Conservation (phyloP, 23 tunicate species). For the Aplidium turbinatum region DNA sequence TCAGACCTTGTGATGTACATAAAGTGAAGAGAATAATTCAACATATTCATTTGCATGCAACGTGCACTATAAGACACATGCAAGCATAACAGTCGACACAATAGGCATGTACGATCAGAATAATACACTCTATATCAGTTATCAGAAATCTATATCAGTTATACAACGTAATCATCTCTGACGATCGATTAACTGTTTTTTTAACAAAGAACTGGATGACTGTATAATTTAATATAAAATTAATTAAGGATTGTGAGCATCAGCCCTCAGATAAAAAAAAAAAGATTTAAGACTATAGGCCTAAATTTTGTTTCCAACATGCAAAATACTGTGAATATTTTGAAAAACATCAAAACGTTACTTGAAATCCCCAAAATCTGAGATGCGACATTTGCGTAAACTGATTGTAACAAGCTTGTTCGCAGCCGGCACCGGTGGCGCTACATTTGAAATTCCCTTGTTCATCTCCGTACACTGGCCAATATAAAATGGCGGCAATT, state of each 20-base stretch:
- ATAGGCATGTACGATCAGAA: no score
- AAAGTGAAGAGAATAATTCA: no score
- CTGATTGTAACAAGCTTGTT: conserved; percentile 18
- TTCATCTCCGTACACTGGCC: conserved; percentile 31
- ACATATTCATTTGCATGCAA: no score
- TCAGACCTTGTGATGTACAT: no score
- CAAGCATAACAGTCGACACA: no score
- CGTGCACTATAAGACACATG: no score
- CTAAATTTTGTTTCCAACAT: background rate
- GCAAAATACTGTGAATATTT: background rate
- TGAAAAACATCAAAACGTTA: background rate
- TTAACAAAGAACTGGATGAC: no score
- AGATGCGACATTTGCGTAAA: conserved; percentile 17
- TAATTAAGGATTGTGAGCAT: background rate
- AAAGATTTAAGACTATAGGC: background rate
- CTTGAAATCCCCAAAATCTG: conserved; percentile 27
- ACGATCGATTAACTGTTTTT: no score
- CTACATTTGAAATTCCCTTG: conserved; percentile 12
- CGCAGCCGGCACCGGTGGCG: background rate
- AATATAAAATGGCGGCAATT: no score
- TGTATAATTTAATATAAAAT: background rate
- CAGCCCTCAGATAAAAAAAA: background rate
- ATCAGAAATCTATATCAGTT: no score
- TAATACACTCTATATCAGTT: no score
- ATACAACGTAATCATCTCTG: no score